Evolutionary conservation across 2,888 invertebrate species (phyloP).

Genomic region (Operophtera brumata): DNA sequence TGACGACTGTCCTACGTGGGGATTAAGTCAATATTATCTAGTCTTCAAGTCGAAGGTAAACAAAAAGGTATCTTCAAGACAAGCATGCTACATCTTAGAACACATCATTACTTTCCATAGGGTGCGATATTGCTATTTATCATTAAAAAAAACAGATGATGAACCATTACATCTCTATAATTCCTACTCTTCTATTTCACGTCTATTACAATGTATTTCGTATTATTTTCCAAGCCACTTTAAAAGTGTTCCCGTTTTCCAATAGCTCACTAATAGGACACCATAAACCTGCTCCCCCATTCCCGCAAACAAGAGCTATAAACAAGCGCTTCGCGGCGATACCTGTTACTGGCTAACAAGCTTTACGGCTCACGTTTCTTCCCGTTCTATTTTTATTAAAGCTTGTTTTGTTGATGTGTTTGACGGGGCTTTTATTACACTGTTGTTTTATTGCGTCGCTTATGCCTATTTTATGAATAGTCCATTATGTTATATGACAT

Average conservation of each 20-base stretch:
- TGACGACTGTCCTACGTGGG: not conserved
- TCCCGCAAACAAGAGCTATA: conserved; percentile 5
- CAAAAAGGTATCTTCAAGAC: too few species aligned
- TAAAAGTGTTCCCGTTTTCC: not conserved
- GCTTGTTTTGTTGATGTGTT: not conserved
- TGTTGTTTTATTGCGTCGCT: conserved; percentile 1
- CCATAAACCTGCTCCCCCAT: not conserved
- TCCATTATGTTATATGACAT: not conserved
- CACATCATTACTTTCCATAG: too few species aligned
- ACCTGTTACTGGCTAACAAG: conserved; percentile 23
- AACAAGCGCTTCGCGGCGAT: not conserved
- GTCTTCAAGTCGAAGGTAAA: too few species aligned
- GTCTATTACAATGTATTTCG: not conserved
- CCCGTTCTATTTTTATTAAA: not conserved
- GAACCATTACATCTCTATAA: too few species aligned
- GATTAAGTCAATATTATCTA: too few species aligned
- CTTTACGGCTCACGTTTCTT: conserved; percentile 7
- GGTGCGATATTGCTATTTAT: too few species aligned
- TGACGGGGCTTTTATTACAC: conserved; percentile 4
- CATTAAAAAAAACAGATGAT: too few species aligned
- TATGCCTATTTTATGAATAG: not conserved
- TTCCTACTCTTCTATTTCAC: too few species aligned
- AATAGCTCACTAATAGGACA: not conserved
- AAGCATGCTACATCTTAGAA: too few species aligned
- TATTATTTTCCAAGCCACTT: not conserved